phyloP scores from a whole-genome alignment of 2,888 invertebrate species.

The Netelia melanura region DNA sequence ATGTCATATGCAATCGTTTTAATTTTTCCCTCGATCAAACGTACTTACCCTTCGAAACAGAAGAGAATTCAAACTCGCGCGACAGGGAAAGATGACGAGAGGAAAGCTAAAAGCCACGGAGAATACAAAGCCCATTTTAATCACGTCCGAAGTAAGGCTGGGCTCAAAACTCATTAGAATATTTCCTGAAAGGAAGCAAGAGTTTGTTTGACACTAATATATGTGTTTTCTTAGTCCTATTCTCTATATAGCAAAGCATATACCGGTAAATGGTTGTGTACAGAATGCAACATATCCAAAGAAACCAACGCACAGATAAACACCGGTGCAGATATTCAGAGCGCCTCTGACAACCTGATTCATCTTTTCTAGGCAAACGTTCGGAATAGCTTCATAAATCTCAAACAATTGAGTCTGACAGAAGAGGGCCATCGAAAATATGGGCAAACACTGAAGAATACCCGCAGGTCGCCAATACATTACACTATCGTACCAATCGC shows the following conservation, averaged over 20 bases:
- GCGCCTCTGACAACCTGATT: slow-evolving; percentile 95
- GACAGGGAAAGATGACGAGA: slow-evolving; percentile 97
- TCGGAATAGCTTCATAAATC: slow-evolving; percentile 95
- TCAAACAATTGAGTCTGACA: slow-evolving; percentile 99
- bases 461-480: slow-evolving; percentile 94
- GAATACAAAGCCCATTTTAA: slow-evolving; percentile 97
- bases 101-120: slow-evolving; percentile 99
- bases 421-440: slow-evolving; percentile 98
- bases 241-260: slow-evolving; percentile 51
- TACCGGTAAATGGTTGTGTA: slow-evolving; percentile 90
- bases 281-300: slow-evolving; percentile 97
- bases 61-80: slow-evolving; percentile 96
- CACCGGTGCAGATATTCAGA: slow-evolving; percentile 95
- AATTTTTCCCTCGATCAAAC: slow-evolving; percentile 2
- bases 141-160: slow-evolving; percentile 93
- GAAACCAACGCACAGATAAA: slow-evolving; percentile 96
- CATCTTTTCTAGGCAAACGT: slow-evolving; percentile 95
- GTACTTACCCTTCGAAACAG: slow-evolving; percentile 86
- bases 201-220: slow-evolving; percentile 38
- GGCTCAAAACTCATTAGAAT: slow-evolving; percentile 94
- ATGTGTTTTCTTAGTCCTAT: slow-evolving; percentile 37
- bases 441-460: slow-evolving; percentile 96
- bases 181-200: slow-evolving; percentile 89
- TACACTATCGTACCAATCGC: slow-evolving; percentile 91
- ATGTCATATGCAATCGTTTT: not conserved